Base-by-base conservation (phyloP, 2,113 vertebrate genomes). In the Emydocephalus ijimae region DNA sequence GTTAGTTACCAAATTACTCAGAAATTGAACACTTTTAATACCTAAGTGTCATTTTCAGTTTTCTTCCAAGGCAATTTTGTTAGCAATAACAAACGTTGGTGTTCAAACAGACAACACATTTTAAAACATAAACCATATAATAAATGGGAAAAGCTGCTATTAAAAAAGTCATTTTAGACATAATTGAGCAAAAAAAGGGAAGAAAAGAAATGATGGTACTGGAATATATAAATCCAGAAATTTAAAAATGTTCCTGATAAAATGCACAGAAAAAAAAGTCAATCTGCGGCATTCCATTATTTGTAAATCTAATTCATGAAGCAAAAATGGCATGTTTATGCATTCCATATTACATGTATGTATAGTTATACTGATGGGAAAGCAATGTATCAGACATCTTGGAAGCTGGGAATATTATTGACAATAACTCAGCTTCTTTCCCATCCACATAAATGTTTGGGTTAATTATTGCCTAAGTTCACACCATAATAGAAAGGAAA, bases 1-100 rank as follows among this genome's bases (percentile, higher is more conserved):
- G 2, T 23, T 91, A 91, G 55, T 86, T 92, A 87, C 89, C 88
- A 74, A 90, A 90, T 74, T 87, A 89, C 88, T 90, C 90, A 90
- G 88, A 92, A 95, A 94, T 91, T n/a, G 64, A 90, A 5, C 55
- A 92, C 45, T 34, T 89, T 88, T 18, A 52, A 57, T 90, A 59
- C n/a, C 55, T 90, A 43, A 94, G 43, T 88, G 43, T 85, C 34
- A 81, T 89, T 93, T 87, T 93, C 34, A 26, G 23, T 23, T 21
- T n/a, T 5, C 26, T 20, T 39, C n/a, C 39, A 43, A 89, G 29
- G 21, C 0, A 92, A 39, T 45, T 45, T 74, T 81, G 85, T 43
- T 29, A 24, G 43, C 61, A 14, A 89, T 57, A 91, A 85, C 61
- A 91, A 81, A 24, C 5, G 11, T 7, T 45, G n/a, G 21, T 45